Evolutionary conservation across 1,140 invertebrate species (phyloP), one percentile per base, ranked within the genome.

Genomic region (Druon quercuslanigerum): DNA sequence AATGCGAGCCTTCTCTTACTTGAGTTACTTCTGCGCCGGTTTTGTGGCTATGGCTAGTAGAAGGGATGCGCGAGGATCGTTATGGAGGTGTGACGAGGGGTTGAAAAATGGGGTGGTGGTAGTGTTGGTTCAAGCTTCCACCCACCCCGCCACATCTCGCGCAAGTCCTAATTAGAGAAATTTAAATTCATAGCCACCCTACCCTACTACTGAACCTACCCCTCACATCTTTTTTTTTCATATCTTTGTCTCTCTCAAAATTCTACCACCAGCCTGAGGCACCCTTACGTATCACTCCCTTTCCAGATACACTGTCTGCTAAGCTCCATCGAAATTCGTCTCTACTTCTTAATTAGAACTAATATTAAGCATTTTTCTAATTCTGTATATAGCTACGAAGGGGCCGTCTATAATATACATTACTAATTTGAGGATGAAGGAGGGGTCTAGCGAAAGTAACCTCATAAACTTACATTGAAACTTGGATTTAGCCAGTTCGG

Each of bases 111-210:
- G 83, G 76, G 71, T 79, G 72, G 50, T 51, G 52, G 71, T 70
- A 73, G 74, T 56, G 70, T 52, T 71, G 80, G 75, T 74, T 79
- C 79, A 82, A 83, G 82, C 84, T 83, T 83, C 83, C 84, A 84
- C 81, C 84, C 80, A 82, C 87, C 82, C 87, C 86, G 82, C 82
- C 85, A 82, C 85, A 46, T 46, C 40, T 82, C 86, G 80, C 82
- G 82, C 84, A 81, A 85, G 86, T 88, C 86, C 88, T 90, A 90
- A 91, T 90, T 91, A 91, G 88, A 89, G 86, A 90, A 90, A 91
- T 90, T 91, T 91, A 90, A 91, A 91, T 91, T 90, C 90, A 91
- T 91, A 89, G 85, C 82, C 80, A 79, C 76, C 82, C 82, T 80
- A 81, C 79, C 76, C 72, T 20, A 56, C 57, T 66, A 33, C 60